Conservation (phyloP, 2,113 vertebrate species). For the Desmodus rotundus region DNA sequence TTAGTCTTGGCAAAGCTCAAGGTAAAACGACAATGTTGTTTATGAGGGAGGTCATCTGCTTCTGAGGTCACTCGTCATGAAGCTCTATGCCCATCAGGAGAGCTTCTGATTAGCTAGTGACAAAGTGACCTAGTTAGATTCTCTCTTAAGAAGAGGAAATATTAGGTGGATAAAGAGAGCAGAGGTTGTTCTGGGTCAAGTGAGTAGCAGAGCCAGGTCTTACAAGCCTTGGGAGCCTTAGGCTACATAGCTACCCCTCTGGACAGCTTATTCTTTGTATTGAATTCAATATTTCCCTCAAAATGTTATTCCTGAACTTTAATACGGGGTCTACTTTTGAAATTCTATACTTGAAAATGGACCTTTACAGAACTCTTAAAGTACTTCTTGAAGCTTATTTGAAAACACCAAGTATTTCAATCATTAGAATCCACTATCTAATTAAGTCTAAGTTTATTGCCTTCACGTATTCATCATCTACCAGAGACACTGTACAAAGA, state of each 20-base stretch:
- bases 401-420: background rate
- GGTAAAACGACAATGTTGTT: background rate
- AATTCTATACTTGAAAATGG: background rate
- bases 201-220: background rate
- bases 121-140: background rate
- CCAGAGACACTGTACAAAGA: background rate
- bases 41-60: background rate
- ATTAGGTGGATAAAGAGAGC: background rate
- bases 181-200: background rate
- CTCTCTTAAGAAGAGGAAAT: background rate
- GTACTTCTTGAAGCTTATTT: background rate
- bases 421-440: background rate
- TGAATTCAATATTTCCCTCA: slow-evolving; percentile 13
- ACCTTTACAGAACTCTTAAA: slow-evolving; percentile 3
- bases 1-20: background rate
- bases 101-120: background rate
- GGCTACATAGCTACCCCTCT: background rate
- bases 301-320: background rate
- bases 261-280: background rate
- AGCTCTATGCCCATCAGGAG: background rate
- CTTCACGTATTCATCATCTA: background rate
- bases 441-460: background rate
- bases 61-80: background rate
- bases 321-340: background rate
- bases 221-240: background rate